A percentile compares a stretch with the other conserved stretches of the same genome.
Conservation (phyloP, 2,797 vertebrate species). For the Rhyacichthys aspro region DNA sequence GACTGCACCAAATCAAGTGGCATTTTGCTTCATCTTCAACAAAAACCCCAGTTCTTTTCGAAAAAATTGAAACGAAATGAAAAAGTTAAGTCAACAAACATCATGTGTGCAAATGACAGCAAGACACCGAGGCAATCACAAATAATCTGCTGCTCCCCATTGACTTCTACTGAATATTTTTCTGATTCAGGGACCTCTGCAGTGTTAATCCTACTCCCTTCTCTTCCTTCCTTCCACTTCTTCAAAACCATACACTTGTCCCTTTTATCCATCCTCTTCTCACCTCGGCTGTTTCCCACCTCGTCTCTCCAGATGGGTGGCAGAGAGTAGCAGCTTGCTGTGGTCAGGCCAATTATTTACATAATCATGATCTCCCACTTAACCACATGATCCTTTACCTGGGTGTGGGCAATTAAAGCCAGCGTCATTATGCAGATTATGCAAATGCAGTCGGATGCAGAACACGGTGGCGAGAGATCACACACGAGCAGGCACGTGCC, state of each 20-base stretch:
- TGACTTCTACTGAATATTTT: no score
- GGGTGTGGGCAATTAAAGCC: constrained; percentile 94
- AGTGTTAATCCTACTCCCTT: background rate
- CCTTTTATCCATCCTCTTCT: constrained; percentile 13
- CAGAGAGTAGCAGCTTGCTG: constrained; percentile 93
- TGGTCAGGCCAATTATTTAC: constrained; percentile 99
- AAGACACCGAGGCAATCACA: no score
- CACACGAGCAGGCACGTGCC: constrained; percentile 65
- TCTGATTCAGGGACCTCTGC: no score
- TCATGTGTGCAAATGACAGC: no score
- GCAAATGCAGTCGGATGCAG: constrained; percentile 86
- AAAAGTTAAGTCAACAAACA: no score
- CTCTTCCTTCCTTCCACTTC: constrained; percentile 1
- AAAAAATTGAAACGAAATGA: no score
- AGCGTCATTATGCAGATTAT: constrained; percentile 98
- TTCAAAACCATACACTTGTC: background rate
- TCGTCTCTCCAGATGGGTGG: constrained; percentile 89
- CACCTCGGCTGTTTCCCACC: constrained; percentile 20
- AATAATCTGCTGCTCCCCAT: no score
- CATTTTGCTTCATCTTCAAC: no score
- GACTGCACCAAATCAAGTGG: no score
- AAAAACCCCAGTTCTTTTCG: no score
- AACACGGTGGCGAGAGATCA: constrained; percentile 87
- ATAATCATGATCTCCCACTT: constrained; percentile 99
- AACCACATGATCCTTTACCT: constrained; percentile 99